Conservation (phyloP, 2,888 invertebrate genomes). For the Odiellus spinosus region DNA sequence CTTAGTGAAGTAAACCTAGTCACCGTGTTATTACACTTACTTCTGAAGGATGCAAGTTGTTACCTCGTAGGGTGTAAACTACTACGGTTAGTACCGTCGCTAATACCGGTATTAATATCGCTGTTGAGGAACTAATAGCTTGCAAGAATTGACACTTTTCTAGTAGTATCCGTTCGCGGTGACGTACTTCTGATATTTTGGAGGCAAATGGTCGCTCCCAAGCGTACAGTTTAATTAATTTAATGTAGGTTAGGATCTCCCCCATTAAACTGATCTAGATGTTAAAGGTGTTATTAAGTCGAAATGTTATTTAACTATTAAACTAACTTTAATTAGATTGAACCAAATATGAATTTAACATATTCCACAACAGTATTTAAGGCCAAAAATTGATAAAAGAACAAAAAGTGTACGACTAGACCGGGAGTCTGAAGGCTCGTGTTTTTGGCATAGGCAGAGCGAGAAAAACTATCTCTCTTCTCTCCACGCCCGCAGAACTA, state of each 20-base stretch:
- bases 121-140: constrained; percentile 41
- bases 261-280: constrained; percentile 37
- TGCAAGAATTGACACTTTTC: constrained; percentile 41
- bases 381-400: too few relatives aligned
- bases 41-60: constrained; percentile 43
- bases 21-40: constrained; percentile 31
- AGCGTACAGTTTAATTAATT: constrained; percentile 46
- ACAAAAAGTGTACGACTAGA: too few relatives aligned
- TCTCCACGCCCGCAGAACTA: too few relatives aligned
- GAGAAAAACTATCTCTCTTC: too few relatives aligned
- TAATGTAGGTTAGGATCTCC: constrained; percentile 41
- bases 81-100: constrained; percentile 43
- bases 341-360: too few relatives aligned
- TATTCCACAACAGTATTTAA: too few relatives aligned
- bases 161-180: constrained; percentile 36
- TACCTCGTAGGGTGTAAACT: constrained; percentile 38
- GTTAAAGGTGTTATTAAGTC: constrained; percentile 1
- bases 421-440: too few relatives aligned
- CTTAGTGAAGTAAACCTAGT: not conserved
- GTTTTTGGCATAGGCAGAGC: too few relatives aligned
- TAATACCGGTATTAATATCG: constrained; percentile 43
- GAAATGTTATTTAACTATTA: not conserved
- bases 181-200: constrained; percentile 37
- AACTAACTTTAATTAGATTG: too few relatives aligned
- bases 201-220: constrained; percentile 44